These are phyloP conservation scores for Gandaritis pyraliata DNA, from an alignment of 2,888 invertebrate genomes.

Conservation along the genomic window DNA sequence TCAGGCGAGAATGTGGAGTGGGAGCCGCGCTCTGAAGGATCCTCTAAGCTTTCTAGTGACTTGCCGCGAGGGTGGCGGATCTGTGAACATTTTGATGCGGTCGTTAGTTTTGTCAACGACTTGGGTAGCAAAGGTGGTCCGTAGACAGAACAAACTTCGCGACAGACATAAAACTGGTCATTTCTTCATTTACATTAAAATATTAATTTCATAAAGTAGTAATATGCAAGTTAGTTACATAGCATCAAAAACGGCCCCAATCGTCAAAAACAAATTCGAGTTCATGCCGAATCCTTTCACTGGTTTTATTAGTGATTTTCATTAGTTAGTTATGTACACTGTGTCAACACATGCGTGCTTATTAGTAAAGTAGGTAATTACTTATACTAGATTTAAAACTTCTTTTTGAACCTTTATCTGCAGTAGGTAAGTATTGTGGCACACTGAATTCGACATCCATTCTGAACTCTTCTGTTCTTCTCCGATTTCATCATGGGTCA, in stretches of 20 bases:
- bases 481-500: neutral
- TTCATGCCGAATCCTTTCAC: constrained; percentile 38
- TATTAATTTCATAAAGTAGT: constrained; percentile 22
- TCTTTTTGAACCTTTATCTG: constrained; percentile 23
- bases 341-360: constrained; percentile 42
- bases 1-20: constrained; percentile 86
- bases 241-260: constrained; percentile 28
- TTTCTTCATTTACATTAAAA: constrained; percentile 25
- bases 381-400: constrained; percentile 12
- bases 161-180: neutral
- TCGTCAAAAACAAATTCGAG: constrained; percentile 25
- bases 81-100: constrained; percentile 71
- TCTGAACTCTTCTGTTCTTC: neutral
- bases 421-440: neutral
- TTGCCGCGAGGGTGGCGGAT: constrained; percentile 93
- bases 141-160: neutral
- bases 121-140: too few species aligned
- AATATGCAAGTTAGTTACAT: constrained; percentile 24
- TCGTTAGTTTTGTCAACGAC: constrained; percentile 15
- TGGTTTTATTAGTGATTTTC: constrained; percentile 34
- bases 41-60: constrained; percentile 93
- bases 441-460: neutral
- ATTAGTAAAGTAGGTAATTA: constrained; percentile 37
- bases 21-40: constrained; percentile 87
- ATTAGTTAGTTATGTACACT: constrained; percentile 33